Evolutionary conservation across 2,797 vertebrate species (phyloP).

Genomic region (Pagetopsis macropterus): DNA sequence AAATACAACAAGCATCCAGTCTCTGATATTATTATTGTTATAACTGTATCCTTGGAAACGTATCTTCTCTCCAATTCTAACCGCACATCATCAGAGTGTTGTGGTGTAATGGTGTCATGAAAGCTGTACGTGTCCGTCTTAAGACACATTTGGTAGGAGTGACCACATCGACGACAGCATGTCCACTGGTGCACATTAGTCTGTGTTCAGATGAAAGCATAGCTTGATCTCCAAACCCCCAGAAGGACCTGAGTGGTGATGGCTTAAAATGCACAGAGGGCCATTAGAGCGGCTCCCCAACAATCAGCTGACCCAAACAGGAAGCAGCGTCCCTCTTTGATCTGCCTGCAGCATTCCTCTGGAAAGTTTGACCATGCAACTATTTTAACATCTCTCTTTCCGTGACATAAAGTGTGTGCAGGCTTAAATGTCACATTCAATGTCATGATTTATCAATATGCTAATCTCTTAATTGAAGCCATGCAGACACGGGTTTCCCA

Average conservation of each 20-base stretch:
- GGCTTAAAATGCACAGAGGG: slow-evolving; percentile 22
- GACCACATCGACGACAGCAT: not conserved
- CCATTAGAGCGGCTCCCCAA: slow-evolving; percentile 10
- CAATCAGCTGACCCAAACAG: slow-evolving; percentile 25
- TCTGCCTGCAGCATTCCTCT: slow-evolving; percentile 52
- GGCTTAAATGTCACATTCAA: slow-evolving; percentile 22
- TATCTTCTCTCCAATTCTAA: not conserved
- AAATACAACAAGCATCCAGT: not conserved
- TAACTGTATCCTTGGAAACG: not conserved
- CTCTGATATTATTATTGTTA: not conserved
- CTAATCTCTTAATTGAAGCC: slow-evolving; percentile 48
- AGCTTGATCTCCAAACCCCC: slow-evolving; percentile 12
- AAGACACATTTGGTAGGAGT: not conserved
- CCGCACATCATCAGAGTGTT: slow-evolving; percentile 1
- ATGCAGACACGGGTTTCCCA: slow-evolving; percentile 29
- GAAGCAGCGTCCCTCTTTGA: slow-evolving; percentile 59
- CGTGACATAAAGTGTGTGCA: slow-evolving; percentile 6
- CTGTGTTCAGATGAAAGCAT: slow-evolving; percentile 58
- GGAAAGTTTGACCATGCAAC: slow-evolving; percentile 35
- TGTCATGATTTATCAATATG: slow-evolving; percentile 58
- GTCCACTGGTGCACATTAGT: not conserved
- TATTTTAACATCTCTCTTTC: slow-evolving; percentile 55
- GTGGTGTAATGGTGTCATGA: not conserved
- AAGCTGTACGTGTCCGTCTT: not conserved
- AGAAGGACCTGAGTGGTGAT: slow-evolving; percentile 30